Percentiles rank a stretch among this genome's conserved stretches.
These are phyloP conservation scores for Yasuhikotakia modesta DNA, from an alignment of 2,797 vertebrate species.

Conservation along the genomic window DNA sequence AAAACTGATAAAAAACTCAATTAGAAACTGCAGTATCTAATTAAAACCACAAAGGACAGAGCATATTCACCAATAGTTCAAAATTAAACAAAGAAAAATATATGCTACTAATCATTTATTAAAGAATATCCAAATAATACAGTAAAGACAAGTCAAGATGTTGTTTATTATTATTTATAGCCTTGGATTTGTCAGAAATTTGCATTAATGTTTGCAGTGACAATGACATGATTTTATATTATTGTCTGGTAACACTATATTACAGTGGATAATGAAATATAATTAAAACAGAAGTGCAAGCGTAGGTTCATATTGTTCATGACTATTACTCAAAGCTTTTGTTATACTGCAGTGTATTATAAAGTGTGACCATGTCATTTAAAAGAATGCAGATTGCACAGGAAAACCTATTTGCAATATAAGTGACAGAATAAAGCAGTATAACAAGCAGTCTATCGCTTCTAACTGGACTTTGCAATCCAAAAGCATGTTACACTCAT, in stretches of 20 bases:
- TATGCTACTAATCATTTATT: conserved; percentile 52
- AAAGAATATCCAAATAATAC: conserved; percentile 10
- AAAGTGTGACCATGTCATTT: neutral
- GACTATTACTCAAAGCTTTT: conserved; percentile 7
- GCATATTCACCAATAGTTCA: conserved; percentile 16
- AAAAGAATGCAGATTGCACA: neutral
- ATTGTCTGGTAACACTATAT: neutral
- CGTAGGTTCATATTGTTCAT: conserved; percentile 14
- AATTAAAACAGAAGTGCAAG: conserved; percentile 26
- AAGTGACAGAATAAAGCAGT: conserved; percentile 18
- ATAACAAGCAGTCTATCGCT: conserved; percentile 8
- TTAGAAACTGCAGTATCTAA: too few relatives aligned
- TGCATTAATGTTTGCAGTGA: neutral
- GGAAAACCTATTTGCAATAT: neutral
- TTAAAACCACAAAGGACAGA: conserved; percentile 18
- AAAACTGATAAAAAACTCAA: too few relatives aligned
- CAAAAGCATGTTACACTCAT: neutral
- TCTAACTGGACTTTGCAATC: conserved; percentile 1
- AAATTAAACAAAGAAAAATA: neutral
- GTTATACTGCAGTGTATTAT: neutral
- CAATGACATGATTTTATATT: neutral
- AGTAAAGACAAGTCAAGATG: neutral
- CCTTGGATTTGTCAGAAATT: neutral
- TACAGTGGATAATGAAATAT: neutral
- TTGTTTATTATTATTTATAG: neutral